Evolutionary conservation across 2,113 vertebrate species (phyloP), one percentile per base, ranked within the genome.

Genomic region (Pluvianellus socialis): DNA sequence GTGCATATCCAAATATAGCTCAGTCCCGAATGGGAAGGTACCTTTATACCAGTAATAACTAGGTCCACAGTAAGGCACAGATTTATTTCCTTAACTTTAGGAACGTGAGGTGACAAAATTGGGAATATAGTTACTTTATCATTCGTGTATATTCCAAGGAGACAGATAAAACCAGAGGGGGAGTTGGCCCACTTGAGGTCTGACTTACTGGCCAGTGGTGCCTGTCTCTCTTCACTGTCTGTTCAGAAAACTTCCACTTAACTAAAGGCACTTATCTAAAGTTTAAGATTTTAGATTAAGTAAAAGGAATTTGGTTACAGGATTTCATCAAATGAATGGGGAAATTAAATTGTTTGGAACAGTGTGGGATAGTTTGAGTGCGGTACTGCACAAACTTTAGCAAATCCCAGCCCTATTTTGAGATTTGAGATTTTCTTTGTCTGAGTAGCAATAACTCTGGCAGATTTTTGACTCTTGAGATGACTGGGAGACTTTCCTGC

Each of bases 1-100:
- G 96, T 96, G 96, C 92, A 83, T 74, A 74, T 74, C 94, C 82
- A 93, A 93, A 96, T 96, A 93, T 96, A 97, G 42, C 82, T 73
- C 32, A 66, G 63, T 92, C 93, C 92, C 79, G 0, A 50, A 77
- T 71, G 86, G 77, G 82, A 93, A 91, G 44, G 66, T 85, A 92
- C 91, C 77, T 96, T 91, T 96, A 72, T 90, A 94, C 66, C 27
- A 87, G 44, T 85, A 93, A 93, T 96, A 97, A 94, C 66, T 95
- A 93, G 96, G 96, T 96, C 93, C 93, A 79, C 56, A 87, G 44
- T 72, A 82, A 91, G 77, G 72, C 50, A 81, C 40, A 89, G 80
- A 86, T 86, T 86, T 77, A 81, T 89, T 95, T 86, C 55, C 73
- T 88, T 92, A 81, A 80, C 83, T 70, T 94, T 81, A 87, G 47